Base-by-base conservation (phyloP, 1,140 invertebrate genomes). In the Drosophila setifemur region DNA sequence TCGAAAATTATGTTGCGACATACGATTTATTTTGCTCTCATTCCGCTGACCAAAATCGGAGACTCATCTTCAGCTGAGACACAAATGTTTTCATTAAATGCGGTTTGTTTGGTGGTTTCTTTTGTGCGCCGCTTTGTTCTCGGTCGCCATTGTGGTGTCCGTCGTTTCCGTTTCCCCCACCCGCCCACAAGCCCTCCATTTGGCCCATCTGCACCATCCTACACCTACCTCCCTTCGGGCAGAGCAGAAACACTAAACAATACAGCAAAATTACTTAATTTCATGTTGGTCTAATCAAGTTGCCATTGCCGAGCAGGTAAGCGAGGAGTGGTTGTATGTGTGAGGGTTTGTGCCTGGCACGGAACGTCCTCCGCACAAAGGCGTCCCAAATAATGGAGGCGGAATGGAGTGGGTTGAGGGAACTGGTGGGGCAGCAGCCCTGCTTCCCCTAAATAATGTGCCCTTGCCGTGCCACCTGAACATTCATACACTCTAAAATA, bases 231-330 rank as follows among this genome's bases (percentile, higher is more conserved):
- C 8, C 14, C 14, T 37, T 16, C 33, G 47, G 25, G 23, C 42
- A 61, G 53, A 49, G 44, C 40, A 61, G 66, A 35, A 66, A 61
- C 79, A 74, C 81, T 86, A 83, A 83, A 83, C 79, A 83, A 83
- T 85, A 75, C 60, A 42, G 52, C 64, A 40, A 83, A 83, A 83
- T 83, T 83, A 75, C 79, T 83, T 83, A 83, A 83, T 83, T 83
- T 83, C 79, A 83, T 83, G 79, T 83, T 86, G 79, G 81, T 83
- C 81, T 83, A 83, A 83, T 86, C 79, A 83, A 83, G 79, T 86
- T 83, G 74, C 78, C 78, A 78, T 78, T 78, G 69, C 79, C 63
- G 42, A 49, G 50, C 40, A 69, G 49, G 63, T 55, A 42, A 68
- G 49, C 64, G 52, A 31, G 64, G 48, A 55, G 55, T 40, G 40